Base-by-base conservation (phyloP, 1,140 invertebrate species). In the Drosophila tani region DNA sequence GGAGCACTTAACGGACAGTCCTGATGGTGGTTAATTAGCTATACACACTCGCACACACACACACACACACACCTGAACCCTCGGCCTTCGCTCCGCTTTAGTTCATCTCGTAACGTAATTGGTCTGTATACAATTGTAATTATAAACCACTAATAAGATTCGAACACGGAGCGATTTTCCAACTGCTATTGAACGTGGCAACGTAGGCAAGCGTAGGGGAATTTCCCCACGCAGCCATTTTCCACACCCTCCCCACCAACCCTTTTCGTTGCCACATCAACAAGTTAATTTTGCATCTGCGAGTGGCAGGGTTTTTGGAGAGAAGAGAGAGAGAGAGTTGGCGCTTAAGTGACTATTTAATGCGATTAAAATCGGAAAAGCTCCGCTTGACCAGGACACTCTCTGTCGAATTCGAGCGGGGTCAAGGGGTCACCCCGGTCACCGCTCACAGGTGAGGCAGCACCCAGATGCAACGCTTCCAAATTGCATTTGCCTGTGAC, bases 81-180 rank as follows among this genome's bases (percentile, higher is more conserved):
- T 21, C 21, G 11, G 27, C 40, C 55, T 24, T 24, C 21, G 15
- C 47, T 40, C 46, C 50, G 38, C 51, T 62, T 71, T 66, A 67
- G 77, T 71, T 50, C 47, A 67, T 83, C 84, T 80, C 84, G 80
- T 64, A 84, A 81, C 84, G 50, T 88, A 88, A 88, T 88, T 88
- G 84, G 78, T 76, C 75, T 88, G 84, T 90, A 88, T 88, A 90
- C 84, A 84, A 90, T 88, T 88, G 85, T 84, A 88, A 88, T 88
- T 90, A 88, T 90, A 90, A 84, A 90, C 84, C 84, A 90, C 85
- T 88, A 88, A 88, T 88, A 88, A 84, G 84, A 88, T 88, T 88
- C 84, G 85, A 88, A 88, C 81, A 88, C 70, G 85, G 55, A 90
- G 76, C 81, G 85, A 81, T 88, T 88, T 87, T 83, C 84, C 60